These are phyloP conservation scores for Lepetodrilus schrolli DNA, from an alignment of 2,888 invertebrate species.

Conservation along the genomic window DNA sequence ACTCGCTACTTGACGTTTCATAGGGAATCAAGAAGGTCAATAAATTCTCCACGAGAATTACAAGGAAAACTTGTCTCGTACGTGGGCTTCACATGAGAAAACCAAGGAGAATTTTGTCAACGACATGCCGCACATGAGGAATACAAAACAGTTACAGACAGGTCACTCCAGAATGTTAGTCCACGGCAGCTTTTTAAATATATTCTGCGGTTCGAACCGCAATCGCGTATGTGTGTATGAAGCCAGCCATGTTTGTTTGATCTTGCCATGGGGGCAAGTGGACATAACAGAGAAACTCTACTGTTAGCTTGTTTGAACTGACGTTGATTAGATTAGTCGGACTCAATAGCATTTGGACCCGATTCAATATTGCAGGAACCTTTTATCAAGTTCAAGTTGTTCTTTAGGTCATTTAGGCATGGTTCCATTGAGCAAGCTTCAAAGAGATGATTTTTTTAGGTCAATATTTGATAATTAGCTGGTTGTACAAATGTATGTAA, in stretches of 20 bases:
- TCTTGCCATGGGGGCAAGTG: not conserved
- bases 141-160: not conserved
- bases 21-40: not conserved
- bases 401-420: not conserved
- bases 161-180: constrained; percentile 5
- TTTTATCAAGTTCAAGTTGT: constrained; percentile 18
- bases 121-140: not conserved
- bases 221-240: not conserved
- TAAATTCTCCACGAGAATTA: not conserved
- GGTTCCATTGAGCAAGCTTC: not conserved
- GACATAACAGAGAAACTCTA: not conserved
- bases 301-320: not conserved
- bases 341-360: constrained; percentile 8
- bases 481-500: no score
- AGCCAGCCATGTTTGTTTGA: constrained; percentile 17
- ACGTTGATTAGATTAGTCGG: constrained; percentile 20
- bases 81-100: not conserved
- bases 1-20: no score
- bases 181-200: not conserved
- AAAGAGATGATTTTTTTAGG: not conserved
- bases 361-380: constrained; percentile 11
- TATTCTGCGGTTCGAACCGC: not conserved
- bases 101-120: not conserved
- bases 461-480: not conserved
- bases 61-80: not conserved